Percentiles rank a stretch among this genome's conserved stretches.
These are phyloP conservation scores for Subanguina moxae DNA, from an alignment of 1,140 invertebrate species.

Conservation along the genomic window DNA sequence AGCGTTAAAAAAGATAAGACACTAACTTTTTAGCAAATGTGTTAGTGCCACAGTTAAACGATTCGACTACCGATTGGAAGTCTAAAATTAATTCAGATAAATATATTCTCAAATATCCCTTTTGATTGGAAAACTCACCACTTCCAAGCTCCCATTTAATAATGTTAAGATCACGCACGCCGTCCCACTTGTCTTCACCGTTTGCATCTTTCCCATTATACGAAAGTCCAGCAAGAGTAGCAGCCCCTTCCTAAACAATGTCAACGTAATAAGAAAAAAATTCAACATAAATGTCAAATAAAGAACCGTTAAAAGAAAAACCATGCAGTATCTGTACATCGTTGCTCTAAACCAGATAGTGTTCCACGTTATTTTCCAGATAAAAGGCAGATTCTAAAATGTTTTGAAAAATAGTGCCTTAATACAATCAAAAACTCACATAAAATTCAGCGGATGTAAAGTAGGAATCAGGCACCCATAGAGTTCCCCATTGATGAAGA, in stretches of 20 bases:
- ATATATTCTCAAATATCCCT: background rate
- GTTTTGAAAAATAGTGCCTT: slow-evolving; percentile 22
- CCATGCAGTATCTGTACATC: slow-evolving; percentile 55
- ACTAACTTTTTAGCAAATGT: slow-evolving; percentile 62
- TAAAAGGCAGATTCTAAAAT: slow-evolving; percentile 56
- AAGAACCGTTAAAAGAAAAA: slow-evolving; percentile 51
- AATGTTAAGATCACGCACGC: slow-evolving; percentile 61
- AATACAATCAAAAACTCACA: slow-evolving; percentile 49
- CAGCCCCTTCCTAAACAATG: slow-evolving; percentile 59
- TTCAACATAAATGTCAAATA: slow-evolving; percentile 10
- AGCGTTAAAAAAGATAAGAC: background rate
- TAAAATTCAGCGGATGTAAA: slow-evolving; percentile 58
- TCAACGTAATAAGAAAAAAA: background rate
- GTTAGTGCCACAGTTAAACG: slow-evolving; percentile 63
- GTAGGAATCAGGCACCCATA: slow-evolving; percentile 57
- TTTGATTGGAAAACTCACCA: slow-evolving; percentile 44
- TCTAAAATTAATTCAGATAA: background rate
- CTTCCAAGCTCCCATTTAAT: slow-evolving; percentile 58
- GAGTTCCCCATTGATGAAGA: slow-evolving; percentile 56
- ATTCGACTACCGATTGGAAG: slow-evolving; percentile 58
- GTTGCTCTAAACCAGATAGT: slow-evolving; percentile 61
- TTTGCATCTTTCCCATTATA: slow-evolving; percentile 61
- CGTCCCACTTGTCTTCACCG: slow-evolving; percentile 61
- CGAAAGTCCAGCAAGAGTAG: slow-evolving; percentile 61
- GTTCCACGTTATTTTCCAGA: slow-evolving; percentile 60